Conservation (phyloP, 2,113 vertebrate genomes). For the Rhinoderma darwinii region DNA sequence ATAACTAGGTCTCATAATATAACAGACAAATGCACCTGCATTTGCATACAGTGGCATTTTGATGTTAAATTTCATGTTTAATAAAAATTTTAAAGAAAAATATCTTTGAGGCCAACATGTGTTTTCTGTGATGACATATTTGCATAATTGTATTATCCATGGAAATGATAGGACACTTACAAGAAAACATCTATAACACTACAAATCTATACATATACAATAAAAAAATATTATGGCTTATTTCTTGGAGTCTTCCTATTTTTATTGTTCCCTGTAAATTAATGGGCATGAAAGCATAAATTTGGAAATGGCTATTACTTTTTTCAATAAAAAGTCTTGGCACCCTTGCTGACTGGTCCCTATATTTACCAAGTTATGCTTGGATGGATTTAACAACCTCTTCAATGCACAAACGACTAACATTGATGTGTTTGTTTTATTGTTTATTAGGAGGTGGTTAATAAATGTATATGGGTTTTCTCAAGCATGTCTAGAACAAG, state of each 20-base stretch:
- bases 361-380: not conserved
- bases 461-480: not conserved
- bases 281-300: not conserved
- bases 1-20: not conserved
- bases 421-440: not conserved
- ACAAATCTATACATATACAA: constrained; percentile 25
- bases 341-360: not conserved
- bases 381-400: constrained; percentile 24
- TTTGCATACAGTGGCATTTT: not conserved
- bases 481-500: not conserved
- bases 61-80: not conserved
- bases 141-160: not conserved
- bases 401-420: not conserved
- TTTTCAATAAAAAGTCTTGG: not conserved
- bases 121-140: not conserved
- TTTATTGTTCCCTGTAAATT: constrained; percentile 34
- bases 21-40: not conserved
- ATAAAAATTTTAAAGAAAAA: not conserved
- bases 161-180: not conserved
- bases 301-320: not conserved
- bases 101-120: not conserved
- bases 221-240: constrained; percentile 33
- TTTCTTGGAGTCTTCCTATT: not conserved
- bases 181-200: not conserved
- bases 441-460: constrained; percentile 4